Evolutionary conservation across 2,888 invertebrate genomes (phyloP), one percentile per base, ranked within the genome.

Genomic region (Drosophila helvetica): DNA sequence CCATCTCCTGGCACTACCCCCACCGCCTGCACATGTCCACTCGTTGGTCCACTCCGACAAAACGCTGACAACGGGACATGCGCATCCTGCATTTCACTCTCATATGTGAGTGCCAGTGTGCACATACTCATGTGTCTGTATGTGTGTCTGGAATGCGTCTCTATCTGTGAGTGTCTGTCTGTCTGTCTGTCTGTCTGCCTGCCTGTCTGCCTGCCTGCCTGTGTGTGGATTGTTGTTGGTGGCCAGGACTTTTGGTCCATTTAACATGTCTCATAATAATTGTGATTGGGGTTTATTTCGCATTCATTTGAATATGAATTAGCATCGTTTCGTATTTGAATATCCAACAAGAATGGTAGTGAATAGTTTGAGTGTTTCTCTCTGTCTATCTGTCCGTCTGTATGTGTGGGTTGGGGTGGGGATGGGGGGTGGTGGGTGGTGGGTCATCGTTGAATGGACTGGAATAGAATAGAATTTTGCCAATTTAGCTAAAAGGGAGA

Each of bases 211-310:
- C n/a, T n/a, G n/a, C n/a, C n/a, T n/a, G n/a, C n/a, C n/a, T 15
- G 17, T 27, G 27, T 45, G 19, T 70, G 47, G 47, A 75, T 65
- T 78, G 74, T 74, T 72, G 76, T 67, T 63, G 75, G 65, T 74
- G 68, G 70, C 73, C 74, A 88, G 88, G 88, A 90, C 90, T 90
- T 89, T 88, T 90, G 86, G 88, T 88, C 90, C 88, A 89, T 89
- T 89, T 89, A 89, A 89, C 88, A 89, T 89, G 90, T 90, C 89
- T 89, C 89, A 85, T 90, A 90, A 89, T 88, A 89, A 90, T 89
- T 89, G 88, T 81, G 89, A 89, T 89, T 89, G 86, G 88, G 86
- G 89, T 90, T 88, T 80, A 85, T 76, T 85, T 81, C 79, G 89
- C 85, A 88, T 89, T 88, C 88, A 89, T 89, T 89, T 89, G 88